Evolutionary conservation across 1,140 invertebrate species (phyloP).

Genomic region (Tetraneura akinire): DNA sequence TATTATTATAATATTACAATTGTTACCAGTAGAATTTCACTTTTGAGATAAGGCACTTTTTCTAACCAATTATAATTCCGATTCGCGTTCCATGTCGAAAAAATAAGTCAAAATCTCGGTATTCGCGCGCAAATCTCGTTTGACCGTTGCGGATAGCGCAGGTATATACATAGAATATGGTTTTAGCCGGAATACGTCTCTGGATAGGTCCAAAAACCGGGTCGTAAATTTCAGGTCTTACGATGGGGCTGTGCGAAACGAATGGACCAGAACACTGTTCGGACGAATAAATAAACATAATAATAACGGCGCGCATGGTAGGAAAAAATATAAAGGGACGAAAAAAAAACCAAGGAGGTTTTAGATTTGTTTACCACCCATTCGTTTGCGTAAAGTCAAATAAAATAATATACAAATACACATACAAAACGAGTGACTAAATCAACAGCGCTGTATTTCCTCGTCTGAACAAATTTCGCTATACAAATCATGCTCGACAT

Average conservation of each 20-base stretch:
- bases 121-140: no score
- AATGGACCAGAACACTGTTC: slow-evolving; percentile 39
- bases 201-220: not conserved
- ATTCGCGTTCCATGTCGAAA: no score
- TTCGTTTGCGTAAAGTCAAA: slow-evolving; percentile 7
- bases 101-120: no score
- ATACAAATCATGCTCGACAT: not conserved
- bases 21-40: no score
- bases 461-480: not conserved
- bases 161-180: no score
- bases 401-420: no score
- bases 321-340: not conserved
- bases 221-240: slow-evolving; percentile 39
- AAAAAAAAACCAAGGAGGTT: no score
- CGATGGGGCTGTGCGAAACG: slow-evolving; percentile 30
- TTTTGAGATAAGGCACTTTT: no score
- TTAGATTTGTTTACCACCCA: not conserved
- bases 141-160: no score
- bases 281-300: slow-evolving; percentile 49
- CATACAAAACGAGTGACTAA: slow-evolving; percentile 11
- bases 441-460: slow-evolving; percentile 29
- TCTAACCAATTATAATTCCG: no score
- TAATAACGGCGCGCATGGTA: not conserved
- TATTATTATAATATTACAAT: no score
- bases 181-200: slow-evolving; percentile 15